Evolutionary conservation across 2,797 vertebrate species (phyloP).

Genomic region (Carcharodon carcharias): DNA sequence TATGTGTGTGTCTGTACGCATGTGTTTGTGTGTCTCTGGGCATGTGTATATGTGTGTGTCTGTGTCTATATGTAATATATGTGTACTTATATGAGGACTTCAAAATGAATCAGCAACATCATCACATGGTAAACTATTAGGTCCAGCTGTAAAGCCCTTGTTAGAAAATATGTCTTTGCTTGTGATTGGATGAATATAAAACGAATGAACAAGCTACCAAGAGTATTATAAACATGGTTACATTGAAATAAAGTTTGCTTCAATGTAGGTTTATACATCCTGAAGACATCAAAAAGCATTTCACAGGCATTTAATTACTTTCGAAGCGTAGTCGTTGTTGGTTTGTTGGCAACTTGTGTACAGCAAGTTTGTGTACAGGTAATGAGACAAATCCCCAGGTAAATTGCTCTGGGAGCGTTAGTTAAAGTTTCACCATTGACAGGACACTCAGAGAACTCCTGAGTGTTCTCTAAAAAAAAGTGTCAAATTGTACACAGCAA

Average conservation of each 20-base stretch:
- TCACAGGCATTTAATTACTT: neutral
- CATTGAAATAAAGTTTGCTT: neutral
- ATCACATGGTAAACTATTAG: neutral
- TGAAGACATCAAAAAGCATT: neutral
- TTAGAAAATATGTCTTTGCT: neutral
- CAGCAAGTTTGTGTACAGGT: neutral
- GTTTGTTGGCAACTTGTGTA: neutral
- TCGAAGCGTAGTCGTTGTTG: neutral
- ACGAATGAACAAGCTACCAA: neutral
- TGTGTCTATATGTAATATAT: neutral
- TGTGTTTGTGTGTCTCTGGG: too few relatives aligned
- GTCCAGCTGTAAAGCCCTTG: neutral
- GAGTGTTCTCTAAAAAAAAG: too few relatives aligned
- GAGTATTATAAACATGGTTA: neutral
- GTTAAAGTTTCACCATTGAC: neutral
- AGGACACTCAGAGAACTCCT: neutral
- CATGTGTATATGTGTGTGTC: neutral
- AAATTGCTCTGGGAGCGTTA: neutral
- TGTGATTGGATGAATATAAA: neutral
- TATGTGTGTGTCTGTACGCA: too few relatives aligned
- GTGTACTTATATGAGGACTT: neutral
- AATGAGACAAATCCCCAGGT: neutral
- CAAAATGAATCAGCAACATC: neutral
- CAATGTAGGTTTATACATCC: neutral
- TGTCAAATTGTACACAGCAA: too few relatives aligned